Evolutionary conservation across 1,140 invertebrate genomes (phyloP).

Genomic region (Drosophila carrolli): DNA sequence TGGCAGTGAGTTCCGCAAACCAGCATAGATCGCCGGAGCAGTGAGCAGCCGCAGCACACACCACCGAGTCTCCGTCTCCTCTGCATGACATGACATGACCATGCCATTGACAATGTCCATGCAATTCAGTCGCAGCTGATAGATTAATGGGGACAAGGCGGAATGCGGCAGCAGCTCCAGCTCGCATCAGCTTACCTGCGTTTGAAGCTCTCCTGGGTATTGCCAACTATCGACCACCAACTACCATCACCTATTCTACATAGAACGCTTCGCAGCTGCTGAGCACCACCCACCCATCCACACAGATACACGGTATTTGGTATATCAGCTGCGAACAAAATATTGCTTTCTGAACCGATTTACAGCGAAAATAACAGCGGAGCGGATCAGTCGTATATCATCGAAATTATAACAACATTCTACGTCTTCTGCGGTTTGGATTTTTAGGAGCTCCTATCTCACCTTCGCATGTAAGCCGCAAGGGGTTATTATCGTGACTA

Average conservation of each 20-base stretch:
- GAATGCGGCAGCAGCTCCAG: constrained; percentile 78
- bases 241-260: constrained; percentile 55
- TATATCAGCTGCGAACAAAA: constrained; percentile 82
- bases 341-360: constrained; percentile 81
- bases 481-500: constrained; percentile 56
- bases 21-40: constrained; percentile 66
- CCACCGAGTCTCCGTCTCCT: constrained; percentile 78
- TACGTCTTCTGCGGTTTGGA: constrained; percentile 14
- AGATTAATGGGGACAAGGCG: constrained; percentile 72
- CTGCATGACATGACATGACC: constrained; percentile 21
- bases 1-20: constrained; percentile 56
- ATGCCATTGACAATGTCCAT: constrained; percentile 31
- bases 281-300: constrained; percentile 68
- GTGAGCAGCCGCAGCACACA: constrained; percentile 78
- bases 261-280: constrained; percentile 75
- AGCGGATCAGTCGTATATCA: constrained; percentile 1
- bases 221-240: constrained; percentile 45
- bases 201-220: constrained; percentile 52
- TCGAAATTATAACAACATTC: constrained; percentile 1
- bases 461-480: constrained; percentile 50
- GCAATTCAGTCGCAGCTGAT: constrained; percentile 45
- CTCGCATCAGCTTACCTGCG: constrained; percentile 73
- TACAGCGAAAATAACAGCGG: constrained; percentile 45
- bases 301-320: constrained; percentile 79
- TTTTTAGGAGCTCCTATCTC: constrained; percentile 8